A percentile compares a stretch with the other conserved stretches of the same genome.
Conservation (phyloP, 2,113 vertebrate species). For the Myrmecophaga tridactyla region DNA sequence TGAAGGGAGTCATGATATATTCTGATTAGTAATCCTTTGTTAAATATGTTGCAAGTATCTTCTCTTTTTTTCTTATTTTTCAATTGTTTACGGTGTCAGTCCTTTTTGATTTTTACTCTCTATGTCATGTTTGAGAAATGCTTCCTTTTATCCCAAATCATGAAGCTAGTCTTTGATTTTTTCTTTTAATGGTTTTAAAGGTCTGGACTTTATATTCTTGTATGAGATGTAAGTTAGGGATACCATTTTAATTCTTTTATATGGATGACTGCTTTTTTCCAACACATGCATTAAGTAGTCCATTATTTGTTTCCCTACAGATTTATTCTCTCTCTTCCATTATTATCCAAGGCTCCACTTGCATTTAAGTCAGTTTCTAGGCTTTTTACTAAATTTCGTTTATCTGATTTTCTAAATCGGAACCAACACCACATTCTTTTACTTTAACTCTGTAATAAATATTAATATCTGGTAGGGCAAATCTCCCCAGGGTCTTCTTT, state of each 20-base stretch:
- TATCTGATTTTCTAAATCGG: not conserved
- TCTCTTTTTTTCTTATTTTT: not conserved
- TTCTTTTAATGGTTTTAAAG: not conserved
- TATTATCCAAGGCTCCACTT: not conserved
- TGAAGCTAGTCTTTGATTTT: not conserved
- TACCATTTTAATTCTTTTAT: not conserved
- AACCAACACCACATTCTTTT: not conserved
- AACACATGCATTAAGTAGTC: not conserved
- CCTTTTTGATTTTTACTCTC: not conserved
- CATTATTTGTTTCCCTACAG: not conserved
- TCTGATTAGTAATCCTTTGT: not conserved
- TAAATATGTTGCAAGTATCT: not conserved
- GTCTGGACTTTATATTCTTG: not conserved
- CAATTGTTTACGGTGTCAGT: not conserved
- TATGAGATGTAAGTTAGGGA: not conserved
- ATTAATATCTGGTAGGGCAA: not conserved
- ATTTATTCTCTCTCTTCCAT: not conserved
- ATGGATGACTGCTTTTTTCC: not conserved
- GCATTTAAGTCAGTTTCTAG: not conserved
- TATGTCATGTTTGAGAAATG: not conserved
- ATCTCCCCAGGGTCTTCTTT: not conserved
- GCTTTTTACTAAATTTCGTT: not conserved
- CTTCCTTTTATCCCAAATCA: not conserved
- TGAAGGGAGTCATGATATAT: not conserved
- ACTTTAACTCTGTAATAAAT: not conserved